Evolutionary conservation across 2,888 invertebrate genomes (phyloP), one percentile per base, ranked within the genome.

Genomic region (Lissocephala sabroskyi): DNA sequence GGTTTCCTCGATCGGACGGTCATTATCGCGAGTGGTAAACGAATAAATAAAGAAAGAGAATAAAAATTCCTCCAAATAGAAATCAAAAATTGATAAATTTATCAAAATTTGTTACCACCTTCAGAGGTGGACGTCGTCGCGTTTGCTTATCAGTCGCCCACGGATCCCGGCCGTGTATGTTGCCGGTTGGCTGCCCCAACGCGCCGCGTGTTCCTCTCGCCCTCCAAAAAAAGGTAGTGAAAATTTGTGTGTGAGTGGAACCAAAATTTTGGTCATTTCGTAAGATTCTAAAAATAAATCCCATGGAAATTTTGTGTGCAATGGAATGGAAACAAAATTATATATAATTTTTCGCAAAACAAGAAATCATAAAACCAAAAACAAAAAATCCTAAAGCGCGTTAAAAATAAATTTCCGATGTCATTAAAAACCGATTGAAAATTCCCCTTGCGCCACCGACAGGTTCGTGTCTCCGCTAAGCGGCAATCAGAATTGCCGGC

Each of bases 321-420:
- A 37, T 19, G 19, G n/a, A 37, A 19, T 37, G 37, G 37, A 37
- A 37, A 35, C 16, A 35, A 2, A 32, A 13, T 11, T 2, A 13
- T 32, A 13, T 32, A 32, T 10, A 13, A 13, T 30, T n/a, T n/a
- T n/a, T n/a, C n/a, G n/a, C n/a, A n/a, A n/a, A n/a, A n/a, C n/a
- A n/a, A n/a, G n/a, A n/a, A n/a, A n/a, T n/a, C n/a, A n/a, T n/a
- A n/a, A n/a, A n/a, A n/a, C n/a, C n/a, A n/a, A n/a, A n/a, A n/a
- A n/a, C n/a, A n/a, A n/a, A n/a, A n/a, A n/a, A n/a, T n/a, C n/a
- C n/a, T n/a, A n/a, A n/a, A n/a, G n/a, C n/a, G n/a, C n/a, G n/a
- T n/a, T n/a, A n/a, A 52, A 63, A 65, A 68, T 68, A 65, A 61
- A 41, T n/a, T n/a, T n/a, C n/a, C n/a, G n/a, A n/a, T 43, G 51